Percentiles rank a stretch among this genome's conserved stretches.
Conservation (phyloP, 2,113 vertebrate species). For the Scopus umbretta region DNA sequence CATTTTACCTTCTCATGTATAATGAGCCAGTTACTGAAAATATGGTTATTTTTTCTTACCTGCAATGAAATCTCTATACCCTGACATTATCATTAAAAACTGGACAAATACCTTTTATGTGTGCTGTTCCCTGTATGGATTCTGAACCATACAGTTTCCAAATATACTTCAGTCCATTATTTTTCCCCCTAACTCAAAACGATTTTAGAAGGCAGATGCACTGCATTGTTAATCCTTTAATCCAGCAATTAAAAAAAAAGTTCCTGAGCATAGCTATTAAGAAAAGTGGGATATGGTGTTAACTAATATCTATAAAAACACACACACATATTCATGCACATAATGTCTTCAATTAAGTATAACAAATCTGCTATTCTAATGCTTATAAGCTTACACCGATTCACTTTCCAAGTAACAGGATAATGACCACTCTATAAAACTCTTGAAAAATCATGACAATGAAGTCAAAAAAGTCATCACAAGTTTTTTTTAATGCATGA, state of each 20-base stretch:
- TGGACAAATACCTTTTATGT: background rate
- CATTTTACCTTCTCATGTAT: background rate
- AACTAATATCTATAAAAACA: background rate
- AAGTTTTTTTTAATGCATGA: background rate
- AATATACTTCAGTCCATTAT: background rate
- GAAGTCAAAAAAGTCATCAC: background rate
- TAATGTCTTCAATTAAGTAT: background rate
- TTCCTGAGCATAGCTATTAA: background rate
- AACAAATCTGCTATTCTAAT: background rate
- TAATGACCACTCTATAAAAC: background rate
- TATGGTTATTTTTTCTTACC: background rate
- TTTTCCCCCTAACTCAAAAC: background rate
- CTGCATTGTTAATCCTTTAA: background rate
- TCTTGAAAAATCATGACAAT: background rate
- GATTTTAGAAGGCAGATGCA: background rate
- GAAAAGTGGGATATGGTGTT: background rate
- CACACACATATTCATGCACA: background rate
- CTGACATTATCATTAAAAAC: background rate
- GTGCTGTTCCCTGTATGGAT: fast-evolving
- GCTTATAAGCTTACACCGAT: background rate
- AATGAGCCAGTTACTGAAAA: background rate
- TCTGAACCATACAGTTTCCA: too few species aligned
- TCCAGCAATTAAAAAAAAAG: background rate
- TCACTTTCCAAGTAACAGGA: background rate
- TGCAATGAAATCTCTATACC: background rate